Percentiles rank a stretch among this genome's conserved stretches.
Conservation (phyloP, 1,140 invertebrate species). For the Metaphire vulgaris region DNA sequence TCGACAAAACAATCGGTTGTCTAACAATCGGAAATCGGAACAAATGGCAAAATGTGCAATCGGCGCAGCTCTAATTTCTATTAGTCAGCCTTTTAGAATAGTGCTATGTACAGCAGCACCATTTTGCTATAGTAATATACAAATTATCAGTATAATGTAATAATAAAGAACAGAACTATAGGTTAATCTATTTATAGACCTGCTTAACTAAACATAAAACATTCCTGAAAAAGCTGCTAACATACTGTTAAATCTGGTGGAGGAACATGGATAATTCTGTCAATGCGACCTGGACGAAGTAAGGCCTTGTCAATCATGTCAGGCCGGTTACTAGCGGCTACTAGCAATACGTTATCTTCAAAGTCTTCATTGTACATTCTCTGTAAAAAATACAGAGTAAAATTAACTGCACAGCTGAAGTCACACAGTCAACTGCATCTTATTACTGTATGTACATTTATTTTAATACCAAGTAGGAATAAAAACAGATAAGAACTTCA, state of each 20-base stretch:
- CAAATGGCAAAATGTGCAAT: too few species aligned
- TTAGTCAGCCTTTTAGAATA: too few species aligned
- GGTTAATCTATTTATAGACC: not conserved
- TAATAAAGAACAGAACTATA: not conserved
- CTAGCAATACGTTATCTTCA: slow-evolving; percentile 71
- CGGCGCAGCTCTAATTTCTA: too few species aligned
- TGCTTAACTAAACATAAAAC: not conserved
- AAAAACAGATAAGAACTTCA: too few species aligned
- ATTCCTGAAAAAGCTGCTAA: not conserved
- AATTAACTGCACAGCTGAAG: slow-evolving; percentile 1
- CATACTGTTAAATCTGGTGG: slow-evolving; percentile 60
- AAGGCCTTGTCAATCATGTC: slow-evolving; percentile 85
- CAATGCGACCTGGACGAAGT: slow-evolving; percentile 79
- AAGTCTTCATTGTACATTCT: slow-evolving; percentile 28
- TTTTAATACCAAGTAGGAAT: too few species aligned
- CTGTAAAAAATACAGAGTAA: slow-evolving; percentile 18
- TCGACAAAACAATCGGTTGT: too few species aligned
- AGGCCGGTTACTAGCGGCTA: slow-evolving; percentile 94
- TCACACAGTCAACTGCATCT: too few species aligned
- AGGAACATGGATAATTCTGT: slow-evolving; percentile 78
- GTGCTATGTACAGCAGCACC: too few species aligned
- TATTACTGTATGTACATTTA: too few species aligned
- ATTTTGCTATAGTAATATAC: slow-evolving; percentile 32
- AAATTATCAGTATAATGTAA: slow-evolving; percentile 29
- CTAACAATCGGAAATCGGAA: too few species aligned